These are phyloP conservation scores for Onchidella celtica DNA, from an alignment of 2,888 invertebrate species.

Conservation along the genomic window DNA sequence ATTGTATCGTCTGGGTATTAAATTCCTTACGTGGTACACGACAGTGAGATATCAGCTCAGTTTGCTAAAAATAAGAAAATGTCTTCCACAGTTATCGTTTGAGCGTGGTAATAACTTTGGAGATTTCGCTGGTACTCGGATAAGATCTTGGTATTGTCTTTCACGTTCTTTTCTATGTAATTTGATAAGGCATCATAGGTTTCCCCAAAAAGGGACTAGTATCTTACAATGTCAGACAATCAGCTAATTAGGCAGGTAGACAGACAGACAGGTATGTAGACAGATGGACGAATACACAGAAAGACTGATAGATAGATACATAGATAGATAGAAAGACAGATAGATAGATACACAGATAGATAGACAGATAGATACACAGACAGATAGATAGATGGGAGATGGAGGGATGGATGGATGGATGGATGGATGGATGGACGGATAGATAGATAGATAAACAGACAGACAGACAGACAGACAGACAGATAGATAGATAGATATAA, in stretches of 20 bases:
- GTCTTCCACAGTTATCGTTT: too few relatives aligned
- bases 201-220: too few relatives aligned
- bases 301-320: not conserved
- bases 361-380: constrained; percentile 5
- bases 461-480: not conserved
- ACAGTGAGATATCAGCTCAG: too few relatives aligned
- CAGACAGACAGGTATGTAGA: not conserved
- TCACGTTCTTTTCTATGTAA: too few relatives aligned
- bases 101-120: too few relatives aligned
- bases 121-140: too few relatives aligned
- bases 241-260: not conserved
- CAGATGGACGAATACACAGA: not conserved
- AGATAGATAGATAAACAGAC: not conserved
- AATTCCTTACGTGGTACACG: too few relatives aligned
- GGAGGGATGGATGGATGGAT: not conserved
- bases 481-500: not conserved
- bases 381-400: constrained; percentile 4
- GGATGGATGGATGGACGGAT: not conserved
- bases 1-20: too few relatives aligned
- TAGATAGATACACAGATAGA: not conserved
- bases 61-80: too few relatives aligned
- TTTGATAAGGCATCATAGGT: too few relatives aligned
- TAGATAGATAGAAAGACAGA: not conserved
- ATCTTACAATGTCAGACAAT: too few relatives aligned
- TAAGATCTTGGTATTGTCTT: too few relatives aligned